Percentiles rank a stretch among this genome's conserved stretches.
Conservation (phyloP, 2,113 vertebrate genomes). For the Campylorhamphus procurvoides region DNA sequence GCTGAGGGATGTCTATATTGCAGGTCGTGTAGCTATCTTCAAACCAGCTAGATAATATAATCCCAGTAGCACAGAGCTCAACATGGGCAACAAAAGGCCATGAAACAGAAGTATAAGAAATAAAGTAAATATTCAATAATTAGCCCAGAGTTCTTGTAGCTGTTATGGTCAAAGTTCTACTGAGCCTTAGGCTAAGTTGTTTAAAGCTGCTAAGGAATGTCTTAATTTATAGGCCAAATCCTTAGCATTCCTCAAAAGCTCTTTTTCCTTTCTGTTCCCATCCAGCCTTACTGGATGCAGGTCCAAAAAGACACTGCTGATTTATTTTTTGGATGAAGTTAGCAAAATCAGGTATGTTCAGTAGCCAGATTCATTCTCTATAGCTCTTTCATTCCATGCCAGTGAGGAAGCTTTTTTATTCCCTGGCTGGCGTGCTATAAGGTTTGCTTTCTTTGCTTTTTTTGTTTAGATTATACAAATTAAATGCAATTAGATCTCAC, state of each 20-base stretch:
- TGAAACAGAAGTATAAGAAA: background rate
- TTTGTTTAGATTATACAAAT: background rate
- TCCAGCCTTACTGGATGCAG: background rate
- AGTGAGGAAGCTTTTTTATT: background rate
- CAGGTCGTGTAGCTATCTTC: rapidly evolving
- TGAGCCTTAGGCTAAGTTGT: background rate
- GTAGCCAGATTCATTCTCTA: background rate
- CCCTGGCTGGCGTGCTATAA: background rate
- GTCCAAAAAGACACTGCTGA: background rate
- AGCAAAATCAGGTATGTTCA: background rate
- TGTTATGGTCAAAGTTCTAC: background rate
- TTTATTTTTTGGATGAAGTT: background rate
- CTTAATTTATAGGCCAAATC: background rate
- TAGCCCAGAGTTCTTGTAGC: background rate
- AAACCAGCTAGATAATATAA: background rate
- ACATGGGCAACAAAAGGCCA: background rate
- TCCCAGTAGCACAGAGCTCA: background rate
- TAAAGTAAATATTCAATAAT: background rate
- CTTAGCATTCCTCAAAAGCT: background rate
- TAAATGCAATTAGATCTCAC: background rate
- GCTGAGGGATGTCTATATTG: background rate
- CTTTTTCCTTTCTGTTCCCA: background rate
- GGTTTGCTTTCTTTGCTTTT: background rate
- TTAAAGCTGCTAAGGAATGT: constrained; percentile 21
- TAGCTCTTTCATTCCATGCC: background rate